Conservation (phyloP, 2,888 invertebrate genomes). For the Oeneis ivallda region DNA sequence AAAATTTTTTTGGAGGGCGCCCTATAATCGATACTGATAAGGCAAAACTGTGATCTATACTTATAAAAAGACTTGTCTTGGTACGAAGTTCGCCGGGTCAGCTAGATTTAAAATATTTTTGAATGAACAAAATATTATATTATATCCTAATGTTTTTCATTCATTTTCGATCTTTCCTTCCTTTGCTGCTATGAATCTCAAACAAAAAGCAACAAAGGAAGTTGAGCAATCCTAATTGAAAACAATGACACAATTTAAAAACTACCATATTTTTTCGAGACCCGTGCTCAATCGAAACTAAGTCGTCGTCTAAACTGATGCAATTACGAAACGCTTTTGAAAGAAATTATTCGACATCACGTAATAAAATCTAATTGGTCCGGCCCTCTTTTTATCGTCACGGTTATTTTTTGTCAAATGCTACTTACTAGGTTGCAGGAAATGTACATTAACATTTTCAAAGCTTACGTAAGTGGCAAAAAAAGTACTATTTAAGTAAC, state of each 20-base stretch:
- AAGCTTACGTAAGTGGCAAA: not conserved
- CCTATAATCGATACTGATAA: too few relatives aligned
- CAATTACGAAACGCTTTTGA: constrained; percentile 30
- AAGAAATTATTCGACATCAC: constrained; percentile 30
- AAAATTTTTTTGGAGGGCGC: too few relatives aligned
- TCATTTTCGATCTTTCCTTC: not conserved
- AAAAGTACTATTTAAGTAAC: not conserved
- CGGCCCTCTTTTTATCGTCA: constrained; percentile 23
- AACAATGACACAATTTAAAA: constrained; percentile 61
- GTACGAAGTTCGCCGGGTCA: too few relatives aligned
- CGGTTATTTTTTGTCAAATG: constrained; percentile 18
- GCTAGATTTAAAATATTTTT: too few relatives aligned
- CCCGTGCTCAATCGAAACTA: constrained; percentile 27
- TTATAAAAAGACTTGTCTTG: too few relatives aligned
- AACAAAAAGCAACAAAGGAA: constrained; percentile 43
- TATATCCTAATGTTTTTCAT: not conserved
- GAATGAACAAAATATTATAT: not conserved
- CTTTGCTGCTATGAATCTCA: not conserved
- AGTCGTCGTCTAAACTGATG: constrained; percentile 25
- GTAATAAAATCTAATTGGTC: constrained; percentile 35
- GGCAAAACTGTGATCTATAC: too few relatives aligned
- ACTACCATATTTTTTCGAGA: constrained; percentile 24
- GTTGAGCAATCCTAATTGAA: constrained; percentile 55
- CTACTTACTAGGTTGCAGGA: constrained; percentile 19
- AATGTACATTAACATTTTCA: constrained; percentile 22